Evolutionary conservation across 2,797 vertebrate species (phyloP).

Genomic region (Myotis planiceps): DNA sequence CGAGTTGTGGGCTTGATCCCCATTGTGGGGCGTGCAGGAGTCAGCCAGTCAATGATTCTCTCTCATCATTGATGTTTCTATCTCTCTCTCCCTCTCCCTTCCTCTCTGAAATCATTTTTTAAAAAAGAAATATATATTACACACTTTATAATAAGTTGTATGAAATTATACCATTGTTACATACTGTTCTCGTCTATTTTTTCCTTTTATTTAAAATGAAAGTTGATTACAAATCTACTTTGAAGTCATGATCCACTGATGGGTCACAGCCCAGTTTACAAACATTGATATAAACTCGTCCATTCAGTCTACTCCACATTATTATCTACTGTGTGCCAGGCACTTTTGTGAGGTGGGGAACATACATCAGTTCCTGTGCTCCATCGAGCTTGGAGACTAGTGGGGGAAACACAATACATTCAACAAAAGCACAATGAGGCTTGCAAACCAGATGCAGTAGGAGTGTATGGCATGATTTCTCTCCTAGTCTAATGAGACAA

Average conservation of each 20-base stretch:
- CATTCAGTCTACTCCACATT: neutral
- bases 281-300: neutral
- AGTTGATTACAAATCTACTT: neutral
- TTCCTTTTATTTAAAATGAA: slow-evolving; percentile 36
- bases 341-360: neutral
- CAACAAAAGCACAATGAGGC: neutral
- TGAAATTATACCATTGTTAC: neutral
- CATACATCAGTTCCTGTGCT: neutral
- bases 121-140: neutral
- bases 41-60: no score
- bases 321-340: neutral
- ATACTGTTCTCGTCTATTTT: neutral
- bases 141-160: slow-evolving; percentile 18
- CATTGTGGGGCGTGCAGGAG: no score
- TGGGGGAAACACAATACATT: neutral
- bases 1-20: no score
- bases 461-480: neutral
- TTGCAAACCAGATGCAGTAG: neutral
- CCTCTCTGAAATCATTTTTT: no score
- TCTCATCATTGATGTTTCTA: no score
- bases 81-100: no score
- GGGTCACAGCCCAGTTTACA: neutral
- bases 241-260: neutral
- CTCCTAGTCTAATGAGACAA: neutral
- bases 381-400: neutral